Percentiles rank a stretch among this genome's conserved stretches.
These are phyloP conservation scores for Gisinianus flammeolus DNA, from an alignment of 2,888 invertebrate genomes.

Conservation along the genomic window DNA sequence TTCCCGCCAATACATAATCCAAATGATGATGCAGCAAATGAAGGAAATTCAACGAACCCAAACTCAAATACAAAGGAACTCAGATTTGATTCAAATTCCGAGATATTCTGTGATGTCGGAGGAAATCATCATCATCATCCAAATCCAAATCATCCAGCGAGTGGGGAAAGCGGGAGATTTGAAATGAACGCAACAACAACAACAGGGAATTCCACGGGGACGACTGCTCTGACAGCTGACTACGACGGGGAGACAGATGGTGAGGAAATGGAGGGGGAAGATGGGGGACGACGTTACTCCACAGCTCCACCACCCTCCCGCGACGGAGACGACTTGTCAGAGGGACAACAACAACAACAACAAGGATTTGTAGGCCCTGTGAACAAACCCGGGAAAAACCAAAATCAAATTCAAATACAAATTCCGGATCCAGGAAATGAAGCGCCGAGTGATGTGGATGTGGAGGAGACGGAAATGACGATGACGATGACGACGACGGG, in stretches of 20 bases:
- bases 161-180: too few species aligned
- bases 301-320: conserved; percentile 3
- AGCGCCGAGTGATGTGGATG: neutral
- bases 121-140: too few species aligned
- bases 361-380: too few species aligned
- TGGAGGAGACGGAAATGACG: neutral
- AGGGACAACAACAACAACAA: too few species aligned
- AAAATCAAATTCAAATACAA: neutral
- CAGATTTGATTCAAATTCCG: too few species aligned
- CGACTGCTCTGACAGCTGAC: too few species aligned
- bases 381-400: too few species aligned
- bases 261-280: neutral
- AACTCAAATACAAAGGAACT: neutral
- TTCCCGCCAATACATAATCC: neutral
- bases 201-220: too few species aligned
- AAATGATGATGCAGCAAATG: neutral
- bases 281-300: neutral
- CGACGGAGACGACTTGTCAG: too few species aligned
- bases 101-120: too few species aligned
- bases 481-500: neutral
- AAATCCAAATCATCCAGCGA: too few species aligned
- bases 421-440: neutral
- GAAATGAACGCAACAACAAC: too few species aligned
- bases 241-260: neutral
- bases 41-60: neutral